Percentiles rank a stretch among this genome's conserved stretches.
Conservation (phyloP, 2,797 vertebrate species). For the Propithecus perrieri region DNA sequence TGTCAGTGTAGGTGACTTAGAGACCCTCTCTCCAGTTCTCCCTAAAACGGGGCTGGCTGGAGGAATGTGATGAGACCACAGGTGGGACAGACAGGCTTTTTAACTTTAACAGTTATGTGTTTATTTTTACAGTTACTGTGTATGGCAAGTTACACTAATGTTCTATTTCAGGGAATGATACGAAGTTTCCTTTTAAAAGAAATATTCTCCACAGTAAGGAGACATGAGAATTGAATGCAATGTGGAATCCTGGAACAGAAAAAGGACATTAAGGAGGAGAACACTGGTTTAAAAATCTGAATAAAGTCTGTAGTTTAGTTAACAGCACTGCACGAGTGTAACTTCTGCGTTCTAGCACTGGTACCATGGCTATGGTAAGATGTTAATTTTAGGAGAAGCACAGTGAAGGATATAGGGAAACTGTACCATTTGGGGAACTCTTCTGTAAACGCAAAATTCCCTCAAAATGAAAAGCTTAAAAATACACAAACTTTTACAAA, state of each 20-base stretch:
- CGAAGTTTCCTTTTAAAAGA: conserved; percentile 64
- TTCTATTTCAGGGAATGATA: conserved; percentile 56
- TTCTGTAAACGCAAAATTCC: conserved; percentile 7
- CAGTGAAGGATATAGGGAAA: not conserved
- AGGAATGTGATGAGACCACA: not conserved
- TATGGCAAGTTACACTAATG: not conserved
- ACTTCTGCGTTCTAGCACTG: not conserved
- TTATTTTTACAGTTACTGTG: conserved; percentile 52
- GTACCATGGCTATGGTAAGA: not conserved
- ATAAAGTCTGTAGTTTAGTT: not conserved
- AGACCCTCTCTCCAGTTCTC: not conserved
- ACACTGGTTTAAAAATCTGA: not conserved
- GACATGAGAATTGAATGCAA: not conserved
- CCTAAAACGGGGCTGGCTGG: not conserved
- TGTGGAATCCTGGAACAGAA: not conserved
- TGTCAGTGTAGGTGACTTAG: not conserved
- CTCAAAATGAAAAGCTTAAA: conserved; percentile 46
- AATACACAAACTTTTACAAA: conserved; percentile 27
- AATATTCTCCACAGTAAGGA: not conserved
- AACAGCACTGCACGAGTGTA: fast-evolving
- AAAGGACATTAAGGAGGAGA: not conserved
- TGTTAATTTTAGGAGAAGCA: not conserved
- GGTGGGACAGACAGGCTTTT: not conserved
- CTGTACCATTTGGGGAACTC: not conserved
- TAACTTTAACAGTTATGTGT: conserved; percentile 3